These are phyloP conservation scores for Diplolepis rosae DNA, from an alignment of 2,888 invertebrate species.

Conservation along the genomic window DNA sequence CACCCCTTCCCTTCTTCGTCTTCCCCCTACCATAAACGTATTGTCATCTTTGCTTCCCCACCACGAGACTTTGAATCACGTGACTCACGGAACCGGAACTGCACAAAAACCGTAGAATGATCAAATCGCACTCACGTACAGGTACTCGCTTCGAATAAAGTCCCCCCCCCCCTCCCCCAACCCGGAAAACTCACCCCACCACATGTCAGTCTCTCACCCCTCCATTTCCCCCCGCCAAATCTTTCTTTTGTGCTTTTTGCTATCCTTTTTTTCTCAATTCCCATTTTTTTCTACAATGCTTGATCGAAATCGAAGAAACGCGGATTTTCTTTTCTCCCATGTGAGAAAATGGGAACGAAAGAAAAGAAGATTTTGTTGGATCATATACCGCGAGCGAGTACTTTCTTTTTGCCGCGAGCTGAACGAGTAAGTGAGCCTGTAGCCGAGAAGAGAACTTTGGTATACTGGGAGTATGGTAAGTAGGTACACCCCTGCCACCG, in stretches of 20 bases:
- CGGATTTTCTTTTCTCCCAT: not conserved
- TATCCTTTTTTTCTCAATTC: constrained; percentile 21
- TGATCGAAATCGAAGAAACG: not conserved
- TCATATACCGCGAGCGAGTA: constrained; percentile 58
- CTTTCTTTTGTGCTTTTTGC: constrained; percentile 1
- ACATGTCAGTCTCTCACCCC: not conserved
- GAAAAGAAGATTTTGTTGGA: constrained; percentile 1
- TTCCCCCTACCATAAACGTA: no score
- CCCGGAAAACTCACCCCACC: no score
- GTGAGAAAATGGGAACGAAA: not conserved
- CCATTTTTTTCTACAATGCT: not conserved
- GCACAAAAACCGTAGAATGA: constrained; percentile 55
- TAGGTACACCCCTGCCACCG: constrained; percentile 70
- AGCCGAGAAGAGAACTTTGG: constrained; percentile 66
- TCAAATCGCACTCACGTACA: constrained; percentile 36
- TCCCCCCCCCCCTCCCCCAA: constrained; percentile 35
- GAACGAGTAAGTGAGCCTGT: constrained; percentile 53
- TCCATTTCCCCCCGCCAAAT: constrained; percentile 22
- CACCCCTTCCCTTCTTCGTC: no score
- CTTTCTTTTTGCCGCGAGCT: constrained; percentile 68
- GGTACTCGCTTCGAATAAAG: constrained; percentile 40
- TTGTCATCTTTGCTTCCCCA: not conserved
- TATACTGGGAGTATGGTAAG: constrained; percentile 72
- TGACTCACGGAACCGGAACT: constrained; percentile 62
- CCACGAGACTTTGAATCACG: constrained; percentile 50